Evolutionary conservation across 2,888 invertebrate genomes (phyloP).

Genomic region (Phortica okadai): DNA sequence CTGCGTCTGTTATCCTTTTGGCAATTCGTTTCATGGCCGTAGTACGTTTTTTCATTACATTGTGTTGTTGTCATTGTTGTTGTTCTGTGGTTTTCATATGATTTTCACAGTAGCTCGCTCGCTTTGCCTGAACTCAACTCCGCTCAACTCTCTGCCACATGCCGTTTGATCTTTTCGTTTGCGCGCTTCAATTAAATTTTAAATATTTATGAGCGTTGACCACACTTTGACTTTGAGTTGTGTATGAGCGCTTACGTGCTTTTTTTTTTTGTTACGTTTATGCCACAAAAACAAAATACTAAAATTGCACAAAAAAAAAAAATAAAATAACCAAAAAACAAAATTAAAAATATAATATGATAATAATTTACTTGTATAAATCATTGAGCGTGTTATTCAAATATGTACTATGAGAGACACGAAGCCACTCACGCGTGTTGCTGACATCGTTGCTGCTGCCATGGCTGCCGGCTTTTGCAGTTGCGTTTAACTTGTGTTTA

Average conservation of each 20-base stretch:
- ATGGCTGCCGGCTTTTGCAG: not conserved
- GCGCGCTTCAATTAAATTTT: constrained; percentile 65
- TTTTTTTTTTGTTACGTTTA: not conserved
- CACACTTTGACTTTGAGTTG: constrained; percentile 40
- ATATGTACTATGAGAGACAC: constrained; percentile 36
- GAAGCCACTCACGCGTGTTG: constrained; percentile 30
- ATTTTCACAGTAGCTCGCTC: constrained; percentile 68
- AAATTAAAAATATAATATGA: not conserved
- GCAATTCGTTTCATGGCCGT: constrained; percentile 3
- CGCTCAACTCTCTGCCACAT: constrained; percentile 35
- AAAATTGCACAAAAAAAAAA: not conserved
- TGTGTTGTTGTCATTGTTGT: not conserved
- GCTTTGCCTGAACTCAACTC: constrained; percentile 67
- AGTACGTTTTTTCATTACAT: constrained; percentile 40
- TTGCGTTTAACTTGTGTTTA: constrained; percentile 21
- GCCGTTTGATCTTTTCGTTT: constrained; percentile 22
- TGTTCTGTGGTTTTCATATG: constrained; percentile 56
- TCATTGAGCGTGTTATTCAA: constrained; percentile 60
- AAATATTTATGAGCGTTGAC: constrained; percentile 61
- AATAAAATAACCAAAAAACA: not conserved
- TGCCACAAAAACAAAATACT: not conserved
- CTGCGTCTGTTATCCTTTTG: constrained; percentile 17
- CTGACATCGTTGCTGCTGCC: not conserved
- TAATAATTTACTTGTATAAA: constrained; percentile 48
- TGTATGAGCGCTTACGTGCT: constrained; percentile 42